phyloP scores from a whole-genome alignment of 2,888 invertebrate genomes.

The Aspidiotus destructor region DNA sequence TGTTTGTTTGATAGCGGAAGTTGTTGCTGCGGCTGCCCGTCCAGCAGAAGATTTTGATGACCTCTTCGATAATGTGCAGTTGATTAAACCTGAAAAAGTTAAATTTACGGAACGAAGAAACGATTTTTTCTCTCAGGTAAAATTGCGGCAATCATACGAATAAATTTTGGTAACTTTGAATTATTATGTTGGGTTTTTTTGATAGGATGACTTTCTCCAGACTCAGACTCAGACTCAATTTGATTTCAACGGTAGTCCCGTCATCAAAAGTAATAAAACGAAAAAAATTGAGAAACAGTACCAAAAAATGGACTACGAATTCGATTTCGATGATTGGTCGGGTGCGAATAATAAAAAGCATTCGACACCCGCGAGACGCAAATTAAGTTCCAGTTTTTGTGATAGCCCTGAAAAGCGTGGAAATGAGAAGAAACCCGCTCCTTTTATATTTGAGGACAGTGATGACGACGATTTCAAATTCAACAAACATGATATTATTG shows the following conservation, averaged over 20 bases:
- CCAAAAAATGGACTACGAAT: conserved; percentile 16
- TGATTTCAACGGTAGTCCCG: conserved; percentile 3
- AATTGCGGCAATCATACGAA: not conserved
- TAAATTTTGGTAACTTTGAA: not conserved
- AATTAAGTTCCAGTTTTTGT: not conserved
- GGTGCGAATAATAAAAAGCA: not conserved
- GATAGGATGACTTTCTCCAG: not conserved
- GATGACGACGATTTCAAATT: conserved; percentile 8
- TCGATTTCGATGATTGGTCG: conserved; percentile 25
- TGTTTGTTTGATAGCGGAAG: too few relatives aligned
- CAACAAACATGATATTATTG: not conserved
- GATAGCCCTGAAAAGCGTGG: not conserved
- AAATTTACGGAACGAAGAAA: not conserved
- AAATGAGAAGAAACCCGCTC: not conserved
- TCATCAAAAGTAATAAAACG: conserved; percentile 5
- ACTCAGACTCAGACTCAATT: not conserved
- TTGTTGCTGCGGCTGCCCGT: too few relatives aligned
- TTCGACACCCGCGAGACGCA: conserved; percentile 4
- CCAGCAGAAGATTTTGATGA: not conserved
- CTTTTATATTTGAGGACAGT: conserved; percentile 4
- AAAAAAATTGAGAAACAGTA: conserved; percentile 14
- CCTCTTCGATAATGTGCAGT: not conserved
- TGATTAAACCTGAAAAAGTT: not conserved
- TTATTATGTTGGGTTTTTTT: not conserved
- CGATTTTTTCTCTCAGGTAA: not conserved